Base-by-base conservation (phyloP, 1,140 invertebrate genomes). In the Chrysomallon squamiferum region DNA sequence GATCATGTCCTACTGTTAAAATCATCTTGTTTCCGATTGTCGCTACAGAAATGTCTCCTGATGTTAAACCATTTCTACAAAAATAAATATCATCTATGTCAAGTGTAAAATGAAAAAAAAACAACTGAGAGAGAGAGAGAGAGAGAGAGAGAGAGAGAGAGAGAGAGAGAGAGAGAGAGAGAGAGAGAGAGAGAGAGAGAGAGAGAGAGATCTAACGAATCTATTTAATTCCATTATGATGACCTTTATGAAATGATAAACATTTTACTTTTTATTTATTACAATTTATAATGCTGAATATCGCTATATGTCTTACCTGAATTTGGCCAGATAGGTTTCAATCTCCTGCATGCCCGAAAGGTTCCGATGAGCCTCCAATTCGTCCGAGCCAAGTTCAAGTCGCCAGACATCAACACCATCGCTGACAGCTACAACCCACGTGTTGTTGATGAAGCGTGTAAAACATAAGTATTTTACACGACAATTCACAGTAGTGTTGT, bases 371-470 rank as follows among this genome's bases (percentile, higher is more conserved):
- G 77, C 71, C 18, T 82, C 76, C 20, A 78, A 35, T 27, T 76
- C 77, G 9, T 77, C 72, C 27, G 72, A 68, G 50, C 80, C 79
- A 13, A 78, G 52, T 49, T 77, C 75, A 2, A 66, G 43, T 59
- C 65, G 67, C 78, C 79, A 82, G 6, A 82, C 61, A 29, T 80
- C 71, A 2, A 75, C 50, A 2, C 80, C 80, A 69, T 82, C 75
- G 3, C 72, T 77, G 3, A 72, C 77, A 60, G 69, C 68, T 1
- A 82, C 27, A 22, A 72, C 60, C 73, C 73, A 79, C 15, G 57
- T 29, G n/a, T 45, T 38, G n/a, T 69, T 59, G 41, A 58, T 32
- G 15, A 74, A 54, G 33, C 63, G 62, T 13, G 77, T 79, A 45
- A 73, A 82, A 57, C 74, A 75, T 25, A 82, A 41, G 59, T 63